Evolutionary conservation across 2,113 vertebrate species (phyloP), one percentile per base, ranked within the genome.

Genomic region (Phocoena phocoena): DNA sequence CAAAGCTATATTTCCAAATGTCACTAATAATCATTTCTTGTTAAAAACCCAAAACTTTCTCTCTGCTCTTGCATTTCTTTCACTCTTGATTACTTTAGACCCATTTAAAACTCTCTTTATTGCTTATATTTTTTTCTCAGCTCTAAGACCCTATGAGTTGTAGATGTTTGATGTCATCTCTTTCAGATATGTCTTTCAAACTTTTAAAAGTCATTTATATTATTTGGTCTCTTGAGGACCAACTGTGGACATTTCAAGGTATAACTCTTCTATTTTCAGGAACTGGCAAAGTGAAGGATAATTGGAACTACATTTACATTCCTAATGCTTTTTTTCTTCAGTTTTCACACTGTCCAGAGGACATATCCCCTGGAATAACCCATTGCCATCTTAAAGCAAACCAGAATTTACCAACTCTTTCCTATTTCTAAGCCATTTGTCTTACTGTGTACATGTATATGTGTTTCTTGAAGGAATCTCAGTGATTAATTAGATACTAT

Each of bases 11-110:
- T 47, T 95, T 70, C 63, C 68, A 87, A 38, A 90, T 91, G 82
- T 96, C 55, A 81, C 79, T 84, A 95, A 83, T 96, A 81, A 96
- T 90, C 50, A 95, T 90, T 96, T 88, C 89, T 90, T 94, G 60
- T 77, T 83, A 96, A 96, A 97, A 88, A 63, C 20, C 31, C 47
- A 81, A 79, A 68, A 36, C 7, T 44, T 91, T 63, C 26, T 73
- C 79, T 90, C 74, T 93, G 58, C 71, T 79, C 44, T 88, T 87
- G 9, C 28, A 83, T 92, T 91, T 91, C 80, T 92, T 97, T 96
- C 18, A 73, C 62, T 97, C 55, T 47, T 79, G 79, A 73, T 86
- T 88, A 50, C 38, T 76, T 96, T 85, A 81, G 74, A 65, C 55
- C 81, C 83, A 65, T 92, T 96, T 90, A 93, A 88, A 92, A 73